Conservation (phyloP, 2,888 invertebrate genomes). For the Tenodera sinensis region DNA sequence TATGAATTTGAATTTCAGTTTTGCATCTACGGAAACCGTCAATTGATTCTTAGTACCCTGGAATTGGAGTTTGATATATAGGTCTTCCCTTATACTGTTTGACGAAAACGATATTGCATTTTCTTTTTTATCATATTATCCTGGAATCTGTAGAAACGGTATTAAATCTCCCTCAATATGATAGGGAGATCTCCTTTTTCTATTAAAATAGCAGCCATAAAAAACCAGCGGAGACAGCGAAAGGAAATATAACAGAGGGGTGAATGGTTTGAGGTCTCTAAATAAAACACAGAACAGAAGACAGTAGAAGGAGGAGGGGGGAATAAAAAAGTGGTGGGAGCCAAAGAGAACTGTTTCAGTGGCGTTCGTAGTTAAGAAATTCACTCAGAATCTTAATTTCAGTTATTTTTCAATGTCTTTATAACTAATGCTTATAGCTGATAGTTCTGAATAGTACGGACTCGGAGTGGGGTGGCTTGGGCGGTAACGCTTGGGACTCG, state of each 20-base stretch:
- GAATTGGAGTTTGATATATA: conserved; percentile 17
- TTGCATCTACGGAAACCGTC: neutral
- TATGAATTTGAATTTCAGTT: neutral
- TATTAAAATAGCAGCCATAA: conserved; percentile 23
- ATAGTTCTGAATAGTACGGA: too few species aligned
- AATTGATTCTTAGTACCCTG: neutral
- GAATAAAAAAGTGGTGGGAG: neutral
- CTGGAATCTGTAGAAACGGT: conserved; percentile 21
- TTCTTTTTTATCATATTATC: conserved; percentile 13
- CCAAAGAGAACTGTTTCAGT: neutral
- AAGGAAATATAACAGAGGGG: neutral
- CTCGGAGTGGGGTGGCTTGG: too few species aligned
- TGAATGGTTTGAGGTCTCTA: conserved; percentile 6
- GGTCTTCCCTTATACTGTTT: conserved; percentile 14
- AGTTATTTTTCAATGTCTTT: too few species aligned
- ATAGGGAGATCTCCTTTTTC: conserved; percentile 6
- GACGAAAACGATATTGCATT: conserved; percentile 25
- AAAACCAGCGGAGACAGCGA: conserved; percentile 18
- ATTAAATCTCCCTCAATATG: conserved; percentile 26
- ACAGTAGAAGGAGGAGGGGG: conserved; percentile 9
- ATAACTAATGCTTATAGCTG: too few species aligned
- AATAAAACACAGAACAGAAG: conserved; percentile 19
- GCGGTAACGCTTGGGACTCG: too few species aligned
- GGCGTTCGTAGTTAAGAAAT: neutral
- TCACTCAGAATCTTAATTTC: too few species aligned